Percentiles rank a stretch among this genome's conserved stretches.
phyloP scores from a whole-genome alignment of 1,140 invertebrate species.

The Sminthurinus signatus region DNA sequence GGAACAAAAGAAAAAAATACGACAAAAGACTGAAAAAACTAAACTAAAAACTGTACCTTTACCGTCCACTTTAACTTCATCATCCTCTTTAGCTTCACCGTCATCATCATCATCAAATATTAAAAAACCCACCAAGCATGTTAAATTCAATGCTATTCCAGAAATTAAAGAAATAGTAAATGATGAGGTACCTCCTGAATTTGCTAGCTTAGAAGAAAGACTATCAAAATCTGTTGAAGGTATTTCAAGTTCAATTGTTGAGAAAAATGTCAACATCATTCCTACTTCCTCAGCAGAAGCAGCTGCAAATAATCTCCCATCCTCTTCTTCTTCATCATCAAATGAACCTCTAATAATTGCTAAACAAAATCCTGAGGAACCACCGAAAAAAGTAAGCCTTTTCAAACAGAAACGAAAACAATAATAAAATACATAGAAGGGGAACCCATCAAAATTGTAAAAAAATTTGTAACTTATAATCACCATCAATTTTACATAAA shows the following conservation, averaged over 20 bases:
- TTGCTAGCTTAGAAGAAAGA: background rate
- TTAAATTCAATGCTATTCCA: background rate
- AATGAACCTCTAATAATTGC: too few species aligned
- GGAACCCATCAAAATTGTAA: too few species aligned
- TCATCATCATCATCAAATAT: background rate
- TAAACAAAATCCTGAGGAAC: too few species aligned
- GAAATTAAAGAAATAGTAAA: background rate
- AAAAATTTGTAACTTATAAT: too few species aligned
- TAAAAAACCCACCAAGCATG: background rate
- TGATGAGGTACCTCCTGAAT: background rate
- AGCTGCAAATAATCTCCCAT: background rate
- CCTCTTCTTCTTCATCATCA: background rate
- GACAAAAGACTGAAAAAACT: background rate
- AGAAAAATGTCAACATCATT: background rate
- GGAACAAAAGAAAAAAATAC: background rate
- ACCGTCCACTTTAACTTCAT: background rate
- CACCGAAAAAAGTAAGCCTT: conserved; percentile 13
- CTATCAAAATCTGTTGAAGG: background rate
- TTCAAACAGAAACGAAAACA: conserved; percentile 18
- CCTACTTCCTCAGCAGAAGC: background rate
- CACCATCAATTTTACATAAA: too few species aligned
- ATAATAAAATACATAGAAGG: conserved; percentile 4
- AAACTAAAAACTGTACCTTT: too few species aligned
- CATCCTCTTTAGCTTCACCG: too few species aligned
- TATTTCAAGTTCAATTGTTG: conserved; percentile 1